These are phyloP conservation scores for Sebastes trivittatus DNA, from an alignment of 2,797 vertebrate genomes.

Conservation along the genomic window DNA sequence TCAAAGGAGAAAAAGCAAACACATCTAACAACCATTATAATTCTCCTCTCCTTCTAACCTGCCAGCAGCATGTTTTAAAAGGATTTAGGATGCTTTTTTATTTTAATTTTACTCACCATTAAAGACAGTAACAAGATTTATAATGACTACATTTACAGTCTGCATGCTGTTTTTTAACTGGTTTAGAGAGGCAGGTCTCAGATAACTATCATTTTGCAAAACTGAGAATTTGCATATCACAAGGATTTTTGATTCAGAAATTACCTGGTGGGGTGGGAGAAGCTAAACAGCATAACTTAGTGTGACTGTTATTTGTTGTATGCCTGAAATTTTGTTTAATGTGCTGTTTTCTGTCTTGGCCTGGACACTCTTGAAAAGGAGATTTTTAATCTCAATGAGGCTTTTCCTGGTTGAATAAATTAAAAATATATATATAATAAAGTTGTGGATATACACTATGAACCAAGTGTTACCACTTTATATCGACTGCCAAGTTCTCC, in stretches of 20 bases:
- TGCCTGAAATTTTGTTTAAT: not conserved
- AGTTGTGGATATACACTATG: not conserved
- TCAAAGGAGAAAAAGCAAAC: slow-evolving; percentile 28
- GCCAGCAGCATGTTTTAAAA: slow-evolving; percentile 39
- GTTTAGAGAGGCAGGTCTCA: slow-evolving; percentile 28
- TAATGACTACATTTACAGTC: slow-evolving; percentile 54
- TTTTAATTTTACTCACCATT: slow-evolving; percentile 59
- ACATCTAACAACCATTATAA: slow-evolving; percentile 44
- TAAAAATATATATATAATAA: fast-evolving
- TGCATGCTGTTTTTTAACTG: slow-evolving; percentile 44
- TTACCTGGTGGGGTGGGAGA: not conserved
- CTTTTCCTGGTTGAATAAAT: too few relatives aligned
- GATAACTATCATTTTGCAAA: slow-evolving; percentile 17
- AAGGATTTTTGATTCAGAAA: not conserved
- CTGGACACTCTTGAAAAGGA: not conserved
- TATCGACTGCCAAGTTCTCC: not conserved
- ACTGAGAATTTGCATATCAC: slow-evolving; percentile 11
- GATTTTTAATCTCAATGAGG: not conserved
- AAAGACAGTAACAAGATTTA: slow-evolving; percentile 62
- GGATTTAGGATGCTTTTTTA: slow-evolving; percentile 32
- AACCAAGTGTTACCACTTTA: not conserved
- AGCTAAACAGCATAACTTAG: not conserved
- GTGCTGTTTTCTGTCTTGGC: not conserved
- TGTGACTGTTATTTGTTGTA: not conserved
- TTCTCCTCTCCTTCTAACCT: slow-evolving; percentile 36